Base-by-base conservation (phyloP, 2,888 invertebrate genomes). In the Drosophila parthenogenetica region DNA sequence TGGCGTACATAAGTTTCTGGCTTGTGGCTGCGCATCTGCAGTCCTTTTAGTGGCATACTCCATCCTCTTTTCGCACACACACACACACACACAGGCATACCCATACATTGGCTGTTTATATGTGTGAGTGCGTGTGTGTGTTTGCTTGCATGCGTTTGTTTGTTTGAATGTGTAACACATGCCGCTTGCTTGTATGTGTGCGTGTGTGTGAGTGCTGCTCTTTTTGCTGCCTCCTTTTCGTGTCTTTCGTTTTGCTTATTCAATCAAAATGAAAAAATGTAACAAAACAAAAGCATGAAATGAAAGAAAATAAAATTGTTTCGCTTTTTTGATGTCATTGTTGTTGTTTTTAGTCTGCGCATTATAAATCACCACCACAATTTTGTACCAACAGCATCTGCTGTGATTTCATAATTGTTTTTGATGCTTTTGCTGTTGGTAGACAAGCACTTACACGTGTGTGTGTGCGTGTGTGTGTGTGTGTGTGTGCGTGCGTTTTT, bases 391-490 rank as follows among this genome's bases (percentile, higher is more conserved):
- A 77, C 86, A 87, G 76, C 86, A 89, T 85, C 79, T 90, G 89
- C 80, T 81, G 90, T 85, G 89, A 90, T 90, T 90, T 89, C 80
- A 80, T 90, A 90, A 89, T 87, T 87, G 76, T 77, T 77, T 78
- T 73, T 75, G 72, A 66, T 77, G 78, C 67, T 65, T 54, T 68
- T 75, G 68, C 71, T 68, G 59, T 64, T 66, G 60, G 49, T 50
- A 58, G 57, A 69, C 29, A 60, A 57, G 68, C 17, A 10, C 19
- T 55, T 70, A 40, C 50, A 50, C 65, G 48, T 11, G 16, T 61
- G 63, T 62, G 49, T 69, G 50, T 63, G 49, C 48, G 57, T 69
- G 49, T 69, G 50, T 63, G 49, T 50, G 57, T 69, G 43, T 50
- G 61, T 17, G 45, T 53, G 54, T 68, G 42, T 64, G 48, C 10